Conservation (phyloP, 2,888 invertebrate species). For the Cremastobaeus sp. region DNA sequence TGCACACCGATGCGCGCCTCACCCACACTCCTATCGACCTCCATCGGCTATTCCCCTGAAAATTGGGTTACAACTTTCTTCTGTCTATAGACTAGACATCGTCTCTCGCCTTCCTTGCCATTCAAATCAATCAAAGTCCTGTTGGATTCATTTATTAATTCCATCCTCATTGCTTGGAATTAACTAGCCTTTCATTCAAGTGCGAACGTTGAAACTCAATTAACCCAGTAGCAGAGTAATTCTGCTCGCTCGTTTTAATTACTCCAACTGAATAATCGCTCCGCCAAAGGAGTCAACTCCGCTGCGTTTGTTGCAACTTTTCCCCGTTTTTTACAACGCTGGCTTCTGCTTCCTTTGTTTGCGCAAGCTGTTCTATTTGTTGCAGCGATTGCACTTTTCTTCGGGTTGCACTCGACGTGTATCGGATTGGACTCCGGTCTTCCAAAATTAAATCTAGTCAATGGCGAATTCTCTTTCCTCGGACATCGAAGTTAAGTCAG, state of each 20-base stretch:
- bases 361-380: too few relatives aligned
- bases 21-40: slow-evolving; percentile 26
- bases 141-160: too few relatives aligned
- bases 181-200: slow-evolving; percentile 3
- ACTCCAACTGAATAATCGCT: too few relatives aligned
- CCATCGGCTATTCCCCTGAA: slow-evolving; percentile 4
- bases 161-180: background rate
- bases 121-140: slow-evolving; percentile 6
- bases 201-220: background rate
- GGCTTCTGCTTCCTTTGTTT: too few relatives aligned
- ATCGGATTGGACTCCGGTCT: background rate
- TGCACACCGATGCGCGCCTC: too few relatives aligned
- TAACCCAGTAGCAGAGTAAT: background rate
- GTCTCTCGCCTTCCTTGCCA: background rate
- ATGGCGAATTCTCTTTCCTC: background rate
- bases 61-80: slow-evolving; percentile 36
- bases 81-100: slow-evolving; percentile 27
- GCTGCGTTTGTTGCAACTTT: too few relatives aligned
- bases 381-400: too few relatives aligned
- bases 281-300: too few relatives aligned
- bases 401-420: too few relatives aligned
- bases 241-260: too few relatives aligned
- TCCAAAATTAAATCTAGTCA: background rate
- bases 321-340: too few relatives aligned
- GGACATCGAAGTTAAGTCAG: slow-evolving; percentile 18